Percentiles rank a stretch among this genome's conserved stretches.
Evolutionary conservation across 2,888 invertebrate genomes (phyloP).

Genomic region (Synanthedon vespiformis): DNA sequence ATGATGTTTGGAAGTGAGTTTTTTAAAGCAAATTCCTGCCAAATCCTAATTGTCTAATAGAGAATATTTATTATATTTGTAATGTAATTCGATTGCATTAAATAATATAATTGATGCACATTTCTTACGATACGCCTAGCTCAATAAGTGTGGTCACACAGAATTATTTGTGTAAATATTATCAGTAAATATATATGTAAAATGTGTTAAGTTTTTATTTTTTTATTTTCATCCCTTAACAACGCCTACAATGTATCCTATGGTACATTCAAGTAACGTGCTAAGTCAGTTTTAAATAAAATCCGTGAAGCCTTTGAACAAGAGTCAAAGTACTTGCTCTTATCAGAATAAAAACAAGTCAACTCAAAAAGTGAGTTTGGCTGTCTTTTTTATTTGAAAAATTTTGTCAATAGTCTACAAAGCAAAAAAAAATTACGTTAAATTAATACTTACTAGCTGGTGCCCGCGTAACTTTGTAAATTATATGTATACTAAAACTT

Average conservation of each 20-base stretch:
- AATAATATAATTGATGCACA: conserved; percentile 55
- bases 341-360: too few relatives aligned
- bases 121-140: conserved; percentile 66
- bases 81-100: conserved; percentile 64
- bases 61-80: conserved; percentile 32
- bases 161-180: conserved; percentile 66
- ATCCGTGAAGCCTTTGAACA: too few relatives aligned
- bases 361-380: too few relatives aligned
- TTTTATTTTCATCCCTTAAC: conserved; percentile 12
- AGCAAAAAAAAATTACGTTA: too few relatives aligned
- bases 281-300: too few relatives aligned
- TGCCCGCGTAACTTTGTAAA: too few relatives aligned
- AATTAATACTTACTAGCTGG: too few relatives aligned
- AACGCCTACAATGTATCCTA: background rate
- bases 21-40: conserved; percentile 65
- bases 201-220: conserved; percentile 48
- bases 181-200: conserved; percentile 67
- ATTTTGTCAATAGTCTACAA: too few relatives aligned
- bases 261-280: too few relatives aligned
- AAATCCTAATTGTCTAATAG: conserved; percentile 30
- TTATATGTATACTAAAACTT: too few relatives aligned
- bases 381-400: too few relatives aligned
- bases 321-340: too few relatives aligned
- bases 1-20: conserved; percentile 50
- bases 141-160: conserved; percentile 68